These are phyloP conservation scores for Digitonthophagus gazella DNA, from an alignment of 2,888 invertebrate species.

Conservation along the genomic window DNA sequence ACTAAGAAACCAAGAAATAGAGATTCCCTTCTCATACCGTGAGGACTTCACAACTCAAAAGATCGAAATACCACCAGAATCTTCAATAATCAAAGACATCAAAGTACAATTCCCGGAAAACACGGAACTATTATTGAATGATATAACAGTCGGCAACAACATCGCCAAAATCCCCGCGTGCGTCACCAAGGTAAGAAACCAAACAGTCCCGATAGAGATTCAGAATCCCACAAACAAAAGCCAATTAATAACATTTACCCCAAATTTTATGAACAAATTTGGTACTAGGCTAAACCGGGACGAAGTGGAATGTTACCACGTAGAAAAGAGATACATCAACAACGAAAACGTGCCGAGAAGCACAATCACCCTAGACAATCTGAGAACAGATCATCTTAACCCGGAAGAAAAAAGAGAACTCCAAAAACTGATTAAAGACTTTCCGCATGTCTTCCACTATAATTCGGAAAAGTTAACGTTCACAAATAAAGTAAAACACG, in stretches of 20 bases:
- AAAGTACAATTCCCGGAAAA: neutral
- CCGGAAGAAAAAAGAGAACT: conserved; percentile 18
- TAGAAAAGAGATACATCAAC: neutral
- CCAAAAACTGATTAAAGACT: conserved; percentile 19
- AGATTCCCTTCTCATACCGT: neutral
- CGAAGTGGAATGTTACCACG: conserved; percentile 17
- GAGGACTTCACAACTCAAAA: conserved; percentile 10
- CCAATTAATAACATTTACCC: neutral
- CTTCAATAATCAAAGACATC: neutral
- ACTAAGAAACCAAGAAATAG: no score
- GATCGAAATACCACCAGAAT: neutral
- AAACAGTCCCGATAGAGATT: neutral
- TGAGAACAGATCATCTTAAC: conserved; percentile 20
- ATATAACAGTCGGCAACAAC: neutral
- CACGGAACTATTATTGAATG: neutral
- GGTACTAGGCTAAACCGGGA: neutral
- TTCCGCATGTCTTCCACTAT: conserved; percentile 14
- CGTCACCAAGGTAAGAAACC: conserved; percentile 1
- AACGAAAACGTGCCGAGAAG: neutral
- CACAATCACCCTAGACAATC: conserved; percentile 23
- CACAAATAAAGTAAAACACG: conserved; percentile 21
- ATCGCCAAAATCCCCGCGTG: neutral
- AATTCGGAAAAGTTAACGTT: conserved; percentile 11
- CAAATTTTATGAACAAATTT: neutral
- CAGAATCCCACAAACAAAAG: neutral